Conservation (phyloP, 2,888 invertebrate genomes). For the Onchidella celtica region DNA sequence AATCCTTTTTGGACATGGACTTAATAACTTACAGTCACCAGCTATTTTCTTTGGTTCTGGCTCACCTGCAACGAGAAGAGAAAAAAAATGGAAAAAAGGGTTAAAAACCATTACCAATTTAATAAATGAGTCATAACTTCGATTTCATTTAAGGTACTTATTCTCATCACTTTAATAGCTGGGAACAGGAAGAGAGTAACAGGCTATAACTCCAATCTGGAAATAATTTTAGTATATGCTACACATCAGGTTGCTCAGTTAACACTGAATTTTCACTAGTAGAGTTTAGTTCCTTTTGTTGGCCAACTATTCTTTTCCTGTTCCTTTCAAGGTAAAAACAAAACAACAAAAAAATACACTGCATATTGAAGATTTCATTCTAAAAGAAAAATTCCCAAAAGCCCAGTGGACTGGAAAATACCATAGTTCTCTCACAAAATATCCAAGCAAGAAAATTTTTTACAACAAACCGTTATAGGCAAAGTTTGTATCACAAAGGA, state of each 20-base stretch:
- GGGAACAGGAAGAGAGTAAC: not conserved
- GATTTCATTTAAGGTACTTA: not conserved
- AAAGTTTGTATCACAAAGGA: too few relatives aligned
- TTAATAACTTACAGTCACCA: conserved; percentile 69
- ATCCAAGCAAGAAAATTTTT: too few relatives aligned
- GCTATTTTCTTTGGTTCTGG: conserved; percentile 70
- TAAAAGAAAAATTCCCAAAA: not conserved
- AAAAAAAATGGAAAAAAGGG: not conserved
- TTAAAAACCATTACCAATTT: not conserved
- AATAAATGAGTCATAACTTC: too few relatives aligned
- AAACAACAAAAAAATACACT: not conserved
- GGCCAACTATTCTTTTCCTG: not conserved
- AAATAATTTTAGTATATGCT: too few relatives aligned
- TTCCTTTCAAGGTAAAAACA: not conserved
- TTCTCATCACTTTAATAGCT: not conserved
- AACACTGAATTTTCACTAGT: too few relatives aligned
- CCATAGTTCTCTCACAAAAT: too few relatives aligned
- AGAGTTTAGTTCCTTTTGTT: too few relatives aligned
- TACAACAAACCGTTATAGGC: too few relatives aligned
- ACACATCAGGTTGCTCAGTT: too few relatives aligned
- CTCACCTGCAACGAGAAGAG: conserved; percentile 68
- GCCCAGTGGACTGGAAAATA: not conserved
- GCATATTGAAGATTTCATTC: not conserved
- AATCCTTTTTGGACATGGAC: too few relatives aligned
- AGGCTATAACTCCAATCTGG: not conserved